A percentile compares a stretch with the other conserved stretches of the same genome.
Conservation (phyloP, 2,113 vertebrate genomes). For the Hystrix cristata region DNA sequence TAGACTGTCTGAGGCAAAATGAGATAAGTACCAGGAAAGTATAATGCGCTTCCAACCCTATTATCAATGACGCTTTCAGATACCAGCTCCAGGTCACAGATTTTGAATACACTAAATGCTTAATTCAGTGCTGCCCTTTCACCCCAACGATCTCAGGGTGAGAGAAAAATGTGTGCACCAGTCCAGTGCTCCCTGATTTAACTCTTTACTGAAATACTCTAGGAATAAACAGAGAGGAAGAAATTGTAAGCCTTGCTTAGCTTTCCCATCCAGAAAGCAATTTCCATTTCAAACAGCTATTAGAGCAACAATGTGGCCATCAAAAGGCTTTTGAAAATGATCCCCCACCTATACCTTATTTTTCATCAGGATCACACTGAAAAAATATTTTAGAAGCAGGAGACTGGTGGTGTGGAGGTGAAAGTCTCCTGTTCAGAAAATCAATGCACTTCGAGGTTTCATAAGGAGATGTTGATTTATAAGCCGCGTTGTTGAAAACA, state of each 20-base stretch:
- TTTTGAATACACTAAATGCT: conserved; percentile 70
- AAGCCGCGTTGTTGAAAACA: background rate
- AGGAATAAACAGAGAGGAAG: conserved; percentile 28
- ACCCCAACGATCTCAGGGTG: conserved; percentile 51
- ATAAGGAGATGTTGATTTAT: background rate
- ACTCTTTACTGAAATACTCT: conserved; percentile 61
- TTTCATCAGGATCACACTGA: conserved; percentile 45
- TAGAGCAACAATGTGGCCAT: conserved; percentile 33
- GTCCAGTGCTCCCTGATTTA: conserved; percentile 49
- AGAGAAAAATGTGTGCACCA: conserved; percentile 67
- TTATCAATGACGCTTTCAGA: conserved; percentile 82
- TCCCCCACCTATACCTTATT: background rate
- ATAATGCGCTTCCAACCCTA: conserved; percentile 69
- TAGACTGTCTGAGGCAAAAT: conserved; percentile 48
- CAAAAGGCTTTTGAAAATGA: conserved; percentile 10
- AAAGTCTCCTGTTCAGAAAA: conserved; percentile 55
- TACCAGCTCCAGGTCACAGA: conserved; percentile 63
- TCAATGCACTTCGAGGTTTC: background rate
- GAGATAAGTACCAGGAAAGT: conserved; percentile 69
- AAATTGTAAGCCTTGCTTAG: background rate
- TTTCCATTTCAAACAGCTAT: conserved; percentile 70
- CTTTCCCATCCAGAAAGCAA: conserved; percentile 14
- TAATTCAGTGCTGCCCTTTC: conserved; percentile 67
- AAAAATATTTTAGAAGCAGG: conserved; percentile 57
- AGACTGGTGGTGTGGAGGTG: background rate